Conservation (phyloP, 2,797 vertebrate genomes). For the Amblyraja radiata region DNA sequence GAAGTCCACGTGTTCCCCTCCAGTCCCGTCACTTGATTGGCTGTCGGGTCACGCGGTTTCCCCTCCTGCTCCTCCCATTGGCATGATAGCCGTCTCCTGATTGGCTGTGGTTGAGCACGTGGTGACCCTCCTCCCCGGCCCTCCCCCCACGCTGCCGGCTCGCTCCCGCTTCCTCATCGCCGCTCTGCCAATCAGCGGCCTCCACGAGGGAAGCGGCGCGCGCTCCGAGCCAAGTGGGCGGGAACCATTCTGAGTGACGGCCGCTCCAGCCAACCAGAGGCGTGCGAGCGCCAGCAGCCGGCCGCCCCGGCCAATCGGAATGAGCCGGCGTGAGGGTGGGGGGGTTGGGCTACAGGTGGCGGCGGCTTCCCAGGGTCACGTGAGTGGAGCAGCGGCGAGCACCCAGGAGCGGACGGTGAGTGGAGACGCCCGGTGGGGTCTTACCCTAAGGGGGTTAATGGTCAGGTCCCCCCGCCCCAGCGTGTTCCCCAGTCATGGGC, state of each 20-base stretch:
- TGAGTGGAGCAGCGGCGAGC: neutral
- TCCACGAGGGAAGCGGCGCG: slow-evolving; percentile 31
- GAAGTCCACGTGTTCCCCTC: too few relatives aligned
- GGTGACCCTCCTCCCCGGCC: too few relatives aligned
- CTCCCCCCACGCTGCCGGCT: neutral
- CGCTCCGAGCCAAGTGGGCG: neutral
- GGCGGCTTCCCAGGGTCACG: neutral
- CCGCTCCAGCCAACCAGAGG: neutral
- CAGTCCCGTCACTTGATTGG: too few relatives aligned
- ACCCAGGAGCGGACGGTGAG: neutral
- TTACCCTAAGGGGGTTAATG: too few relatives aligned
- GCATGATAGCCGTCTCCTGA: too few relatives aligned
- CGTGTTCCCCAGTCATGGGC: too few relatives aligned
- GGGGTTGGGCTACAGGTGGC: neutral
- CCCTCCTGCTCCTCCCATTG: neutral
- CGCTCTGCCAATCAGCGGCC: neutral
- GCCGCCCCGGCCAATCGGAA: neutral
- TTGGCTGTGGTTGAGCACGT: neutral
- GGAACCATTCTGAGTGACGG: neutral
- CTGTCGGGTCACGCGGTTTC: too few relatives aligned
- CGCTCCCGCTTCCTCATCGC: neutral
- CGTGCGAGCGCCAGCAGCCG: neutral
- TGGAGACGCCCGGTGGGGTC: neutral
- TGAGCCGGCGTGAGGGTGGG: neutral
- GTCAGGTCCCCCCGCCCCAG: too few relatives aligned